Base-by-base conservation (phyloP, 2,888 invertebrate genomes). In the Athalia circularis region DNA sequence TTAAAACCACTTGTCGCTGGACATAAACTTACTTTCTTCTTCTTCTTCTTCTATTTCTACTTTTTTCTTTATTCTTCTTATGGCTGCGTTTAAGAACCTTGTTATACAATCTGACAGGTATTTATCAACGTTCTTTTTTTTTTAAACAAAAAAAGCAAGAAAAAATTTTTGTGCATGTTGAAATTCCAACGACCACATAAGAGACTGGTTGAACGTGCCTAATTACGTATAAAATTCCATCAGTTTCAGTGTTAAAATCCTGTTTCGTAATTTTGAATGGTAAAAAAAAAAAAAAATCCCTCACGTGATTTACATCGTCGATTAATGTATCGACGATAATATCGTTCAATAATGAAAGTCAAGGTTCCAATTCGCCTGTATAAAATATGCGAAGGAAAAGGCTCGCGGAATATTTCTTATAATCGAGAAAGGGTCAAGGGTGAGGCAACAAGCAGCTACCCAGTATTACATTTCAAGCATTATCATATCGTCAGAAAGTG, bases 71-170 rank as follows among this genome's bases (percentile, higher is more conserved):
- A 45, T 72, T 72, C 72, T 72, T 72, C 57, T 43, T 59, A 43
- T 57, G 72, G 72, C 72, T 47, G 59, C 72, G 59, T 59, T 72
- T 47, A 57, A 72, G 72, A 72, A 48, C 47, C 72, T 4, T 45
- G 57, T 59, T 72, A 59, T 72, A 72, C 59, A 72, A 72, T 59
- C 9, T 59, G 29, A 8, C 52, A 3, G 72, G 45, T 72, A 59
- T 72, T 72, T 72, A 72, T 72, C 59, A 59, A 59, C 72, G 68
- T 15, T 29, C 29, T 59, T n/a, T n/a, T n/a, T n/a, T n/a, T n/a
- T n/a, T 29, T 29, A 29, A 29, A 29, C 13, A 48, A 48, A 48
- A 5, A 48, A n/a, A n/a, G 13, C 65, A 13, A 5, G 43, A 48
- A 3, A 5, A 15, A 13, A 29, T 62, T 29, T 50, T 9, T 50